Conservation (phyloP, 2,888 invertebrate genomes). For the Patella caerulea region DNA sequence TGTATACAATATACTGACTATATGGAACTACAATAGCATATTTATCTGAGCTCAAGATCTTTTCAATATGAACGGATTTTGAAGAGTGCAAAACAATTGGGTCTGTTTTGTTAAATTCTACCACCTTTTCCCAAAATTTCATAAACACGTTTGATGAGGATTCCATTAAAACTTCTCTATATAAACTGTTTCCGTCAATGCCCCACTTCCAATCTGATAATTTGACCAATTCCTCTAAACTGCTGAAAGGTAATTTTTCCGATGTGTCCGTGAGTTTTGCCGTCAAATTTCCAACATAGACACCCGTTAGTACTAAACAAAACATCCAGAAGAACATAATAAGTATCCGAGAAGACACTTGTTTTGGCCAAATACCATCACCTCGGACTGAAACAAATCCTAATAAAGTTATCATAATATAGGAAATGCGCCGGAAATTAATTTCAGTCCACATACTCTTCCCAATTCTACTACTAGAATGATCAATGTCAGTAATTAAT, state of each 20-base stretch:
- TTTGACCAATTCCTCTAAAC: not conserved
- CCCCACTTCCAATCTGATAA: slow-evolving; percentile 1
- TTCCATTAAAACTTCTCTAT: not conserved
- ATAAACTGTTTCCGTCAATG: not conserved
- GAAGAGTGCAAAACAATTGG: not conserved
- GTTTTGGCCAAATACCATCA: not conserved
- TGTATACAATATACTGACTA: too few relatives aligned
- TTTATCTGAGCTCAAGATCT: not conserved
- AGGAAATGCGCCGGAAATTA: too few relatives aligned
- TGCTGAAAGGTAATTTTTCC: not conserved
- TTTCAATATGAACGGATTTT: not conserved
- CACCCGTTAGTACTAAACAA: not conserved
- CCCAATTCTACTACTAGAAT: too few relatives aligned
- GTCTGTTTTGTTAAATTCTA: not conserved
- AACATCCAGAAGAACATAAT: not conserved
- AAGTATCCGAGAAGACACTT: not conserved
- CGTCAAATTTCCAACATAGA: not conserved
- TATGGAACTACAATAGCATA: not conserved
- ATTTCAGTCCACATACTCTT: too few relatives aligned
- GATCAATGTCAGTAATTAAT: too few relatives aligned
- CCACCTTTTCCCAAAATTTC: not conserved
- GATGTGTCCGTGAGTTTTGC: not conserved
- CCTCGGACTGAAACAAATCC: not conserved
- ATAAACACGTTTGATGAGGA: not conserved
- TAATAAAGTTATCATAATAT: not conserved